Conservation (phyloP, 2,113 vertebrate genomes). For the Cebidichthys violaceus region DNA sequence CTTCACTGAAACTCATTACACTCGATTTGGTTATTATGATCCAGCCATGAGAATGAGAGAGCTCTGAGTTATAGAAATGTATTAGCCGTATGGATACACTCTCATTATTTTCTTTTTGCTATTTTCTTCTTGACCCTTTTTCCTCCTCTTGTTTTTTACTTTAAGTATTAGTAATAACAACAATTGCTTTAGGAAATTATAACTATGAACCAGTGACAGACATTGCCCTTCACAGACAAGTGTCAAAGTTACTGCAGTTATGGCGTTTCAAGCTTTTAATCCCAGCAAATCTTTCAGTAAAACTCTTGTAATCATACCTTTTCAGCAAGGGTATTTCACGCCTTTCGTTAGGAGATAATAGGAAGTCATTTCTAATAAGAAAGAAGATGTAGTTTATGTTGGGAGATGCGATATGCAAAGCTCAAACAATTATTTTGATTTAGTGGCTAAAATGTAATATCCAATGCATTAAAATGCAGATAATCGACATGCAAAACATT, state of each 20-base stretch:
- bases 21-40: conserved; percentile 46
- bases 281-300: not conserved
- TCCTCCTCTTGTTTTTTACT: not conserved
- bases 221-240: not conserved
- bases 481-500: not conserved
- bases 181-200: not conserved
- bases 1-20: conserved; percentile 52
- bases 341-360: not conserved
- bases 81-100: conserved; percentile 8
- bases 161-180: not conserved
- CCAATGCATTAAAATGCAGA: not conserved
- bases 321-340: not conserved
- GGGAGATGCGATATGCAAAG: not conserved
- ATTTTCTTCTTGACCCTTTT: not conserved
- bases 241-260: not conserved
- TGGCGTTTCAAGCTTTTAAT: not conserved
- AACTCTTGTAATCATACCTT: not conserved
- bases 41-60: conserved; percentile 29
- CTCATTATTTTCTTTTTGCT: not conserved
- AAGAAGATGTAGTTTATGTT: not conserved
- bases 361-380: not conserved
- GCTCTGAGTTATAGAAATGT: conserved; percentile 7
- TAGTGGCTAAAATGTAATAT: not conserved
- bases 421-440: not conserved
- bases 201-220: not conserved